A percentile compares a stretch with the other conserved stretches of the same genome.
These are phyloP conservation scores for Palythoa caribaeorum DNA, from an alignment of 92 coral and sea anemone genomes.

Conservation along the genomic window DNA sequence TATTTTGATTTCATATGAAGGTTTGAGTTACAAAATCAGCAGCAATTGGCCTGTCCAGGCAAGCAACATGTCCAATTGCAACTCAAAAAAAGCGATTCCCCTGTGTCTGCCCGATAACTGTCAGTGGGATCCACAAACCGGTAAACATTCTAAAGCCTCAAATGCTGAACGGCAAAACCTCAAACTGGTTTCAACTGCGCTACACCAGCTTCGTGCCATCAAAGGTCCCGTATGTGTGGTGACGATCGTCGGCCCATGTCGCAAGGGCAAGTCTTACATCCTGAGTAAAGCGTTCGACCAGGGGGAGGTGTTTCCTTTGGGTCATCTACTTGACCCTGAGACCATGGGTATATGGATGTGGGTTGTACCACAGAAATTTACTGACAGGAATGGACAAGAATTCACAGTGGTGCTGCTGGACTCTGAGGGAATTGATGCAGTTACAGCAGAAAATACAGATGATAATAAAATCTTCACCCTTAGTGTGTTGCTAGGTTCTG, in stretches of 20 bases:
- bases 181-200: not conserved
- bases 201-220: conserved; percentile 9
- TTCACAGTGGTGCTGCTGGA: conserved; percentile 84
- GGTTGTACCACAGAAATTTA: conserved; percentile 40
- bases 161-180: not conserved
- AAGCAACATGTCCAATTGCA: no score
- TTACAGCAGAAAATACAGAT: conserved; percentile 55
- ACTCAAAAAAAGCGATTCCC: no score
- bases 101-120: no score
- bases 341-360: conserved; percentile 80
- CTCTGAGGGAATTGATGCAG: conserved; percentile 87
- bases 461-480: conserved; percentile 78
- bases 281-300: conserved; percentile 61
- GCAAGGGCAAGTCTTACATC: conserved; percentile 75
- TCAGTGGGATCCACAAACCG: no score
- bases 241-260: conserved; percentile 68
- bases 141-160: no score
- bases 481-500: conserved; percentile 75
- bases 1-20: no score
- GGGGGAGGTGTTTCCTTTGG: conserved; percentile 55
- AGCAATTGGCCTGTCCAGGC: no score
- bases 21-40: no score
- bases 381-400: conserved; percentile 58
- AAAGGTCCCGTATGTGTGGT: conserved; percentile 50
- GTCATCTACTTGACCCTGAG: conserved; percentile 66